Evolutionary conservation across 2,888 invertebrate species (phyloP).

Genomic region (Mesochorus sp.): DNA sequence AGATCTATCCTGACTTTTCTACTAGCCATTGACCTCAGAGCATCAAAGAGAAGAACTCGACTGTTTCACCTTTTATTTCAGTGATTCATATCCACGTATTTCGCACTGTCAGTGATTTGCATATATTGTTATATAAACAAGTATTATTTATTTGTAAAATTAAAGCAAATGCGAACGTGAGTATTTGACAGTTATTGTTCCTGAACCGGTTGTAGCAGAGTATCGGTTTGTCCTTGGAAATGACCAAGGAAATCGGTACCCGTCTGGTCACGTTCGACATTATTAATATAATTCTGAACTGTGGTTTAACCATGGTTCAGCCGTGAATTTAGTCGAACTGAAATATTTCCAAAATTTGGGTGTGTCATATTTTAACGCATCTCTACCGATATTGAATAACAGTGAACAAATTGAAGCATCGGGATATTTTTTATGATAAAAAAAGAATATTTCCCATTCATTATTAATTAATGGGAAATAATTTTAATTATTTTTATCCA

Average conservation of each 20-base stretch:
- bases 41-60: neutral
- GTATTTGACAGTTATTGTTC: neutral
- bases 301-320: constrained; percentile 12
- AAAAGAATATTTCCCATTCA: too few species aligned
- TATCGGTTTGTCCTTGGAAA: constrained; percentile 16
- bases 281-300: neutral
- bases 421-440: too few species aligned
- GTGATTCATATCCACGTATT: neutral
- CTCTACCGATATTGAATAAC: too few species aligned
- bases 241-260: constrained; percentile 13
- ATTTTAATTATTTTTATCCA: too few species aligned
- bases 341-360: too few species aligned
- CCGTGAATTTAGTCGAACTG: neutral
- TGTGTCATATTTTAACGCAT: too few species aligned
- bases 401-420: too few species aligned
- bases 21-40: neutral
- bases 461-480: too few species aligned
- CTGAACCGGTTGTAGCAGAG: constrained; percentile 10
- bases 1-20: constrained; percentile 24
- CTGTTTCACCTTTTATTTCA: neutral
- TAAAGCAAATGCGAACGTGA: neutral
- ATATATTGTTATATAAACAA: neutral
- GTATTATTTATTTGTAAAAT: too few species aligned
- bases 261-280: constrained; percentile 26
- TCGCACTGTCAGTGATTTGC: neutral